These are phyloP conservation scores for Melanerpes aurifrons DNA, from an alignment of 2,113 vertebrate species.

Conservation along the genomic window DNA sequence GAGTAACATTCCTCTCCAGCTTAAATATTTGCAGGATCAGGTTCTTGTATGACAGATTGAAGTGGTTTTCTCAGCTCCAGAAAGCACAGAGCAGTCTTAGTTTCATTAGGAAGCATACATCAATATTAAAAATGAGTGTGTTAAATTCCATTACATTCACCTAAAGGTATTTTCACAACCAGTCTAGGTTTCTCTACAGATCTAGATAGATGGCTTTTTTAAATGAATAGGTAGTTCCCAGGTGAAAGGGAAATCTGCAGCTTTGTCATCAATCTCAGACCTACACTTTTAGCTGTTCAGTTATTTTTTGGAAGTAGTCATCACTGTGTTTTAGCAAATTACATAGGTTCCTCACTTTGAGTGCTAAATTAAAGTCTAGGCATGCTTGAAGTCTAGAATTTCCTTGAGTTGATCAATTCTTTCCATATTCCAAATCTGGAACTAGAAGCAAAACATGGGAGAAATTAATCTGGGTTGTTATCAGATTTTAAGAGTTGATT, in stretches of 20 bases:
- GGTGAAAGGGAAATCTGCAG: neutral
- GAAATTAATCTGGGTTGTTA: slow-evolving; percentile 19
- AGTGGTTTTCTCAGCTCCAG: neutral
- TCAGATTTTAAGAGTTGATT: neutral
- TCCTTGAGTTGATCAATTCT: slow-evolving; percentile 30
- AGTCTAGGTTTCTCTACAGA: neutral
- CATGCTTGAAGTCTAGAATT: neutral
- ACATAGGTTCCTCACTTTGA: neutral
- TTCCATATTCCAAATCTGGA: slow-evolving; percentile 13
- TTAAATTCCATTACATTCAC: neutral
- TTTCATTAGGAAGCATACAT: neutral
- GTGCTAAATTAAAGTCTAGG: slow-evolving; percentile 22
- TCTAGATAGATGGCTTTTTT: neutral
- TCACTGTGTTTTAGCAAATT: neutral
- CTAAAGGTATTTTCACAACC: neutral
- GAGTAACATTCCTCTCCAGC: neutral
- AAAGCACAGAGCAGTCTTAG: neutral
- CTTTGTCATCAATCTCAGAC: neutral
- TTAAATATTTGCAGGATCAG: slow-evolving; percentile 1
- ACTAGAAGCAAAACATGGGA: neutral
- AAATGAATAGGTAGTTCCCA: neutral
- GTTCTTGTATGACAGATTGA: neutral
- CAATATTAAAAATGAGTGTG: neutral
- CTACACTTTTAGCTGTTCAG: neutral
- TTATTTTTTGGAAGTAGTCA: slow-evolving; percentile 3